These are phyloP conservation scores for Drosophila parthenogenetica DNA, from an alignment of 2,888 invertebrate species.

Conservation along the genomic window DNA sequence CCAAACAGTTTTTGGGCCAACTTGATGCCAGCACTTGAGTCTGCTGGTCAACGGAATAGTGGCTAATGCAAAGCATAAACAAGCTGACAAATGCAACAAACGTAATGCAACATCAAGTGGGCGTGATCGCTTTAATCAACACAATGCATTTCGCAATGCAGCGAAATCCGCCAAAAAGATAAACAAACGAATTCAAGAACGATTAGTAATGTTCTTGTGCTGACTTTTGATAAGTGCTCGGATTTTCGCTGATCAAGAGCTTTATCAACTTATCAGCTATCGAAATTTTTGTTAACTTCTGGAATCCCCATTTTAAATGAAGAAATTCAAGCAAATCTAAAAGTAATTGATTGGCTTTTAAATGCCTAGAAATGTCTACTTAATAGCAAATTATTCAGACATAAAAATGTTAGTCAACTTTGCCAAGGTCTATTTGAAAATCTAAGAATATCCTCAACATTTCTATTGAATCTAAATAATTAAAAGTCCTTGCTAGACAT, in stretches of 20 bases:
- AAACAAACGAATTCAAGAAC: conserved; percentile 4
- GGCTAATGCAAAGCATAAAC: conserved; percentile 63
- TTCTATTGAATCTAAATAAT: background rate
- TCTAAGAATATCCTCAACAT: background rate
- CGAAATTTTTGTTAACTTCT: background rate
- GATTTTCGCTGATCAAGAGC: conserved; percentile 12
- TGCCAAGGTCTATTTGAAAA: background rate
- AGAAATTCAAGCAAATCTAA: too few species aligned
- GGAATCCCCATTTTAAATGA: too few species aligned
- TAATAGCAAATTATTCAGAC: too few species aligned
- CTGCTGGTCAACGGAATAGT: conserved; percentile 12
- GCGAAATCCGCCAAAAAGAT: conserved; percentile 16
- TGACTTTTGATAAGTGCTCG: background rate
- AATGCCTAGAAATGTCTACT: too few species aligned
- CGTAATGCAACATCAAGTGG: conserved; percentile 42
- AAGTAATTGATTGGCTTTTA: too few species aligned
- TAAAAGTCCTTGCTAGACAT: background rate
- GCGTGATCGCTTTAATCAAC: conserved; percentile 39
- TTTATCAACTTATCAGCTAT: background rate
- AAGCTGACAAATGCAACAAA: conserved; percentile 59
- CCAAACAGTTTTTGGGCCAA: conserved; percentile 29
- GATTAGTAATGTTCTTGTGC: background rate
- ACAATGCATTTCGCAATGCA: conserved; percentile 2
- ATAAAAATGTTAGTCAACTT: too few species aligned
- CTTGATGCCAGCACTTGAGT: conserved; percentile 34